Percentiles rank a stretch among this genome's conserved stretches.
These are phyloP conservation scores for Boloria euphrosyne DNA, from an alignment of 2,888 invertebrate genomes.

Conservation along the genomic window DNA sequence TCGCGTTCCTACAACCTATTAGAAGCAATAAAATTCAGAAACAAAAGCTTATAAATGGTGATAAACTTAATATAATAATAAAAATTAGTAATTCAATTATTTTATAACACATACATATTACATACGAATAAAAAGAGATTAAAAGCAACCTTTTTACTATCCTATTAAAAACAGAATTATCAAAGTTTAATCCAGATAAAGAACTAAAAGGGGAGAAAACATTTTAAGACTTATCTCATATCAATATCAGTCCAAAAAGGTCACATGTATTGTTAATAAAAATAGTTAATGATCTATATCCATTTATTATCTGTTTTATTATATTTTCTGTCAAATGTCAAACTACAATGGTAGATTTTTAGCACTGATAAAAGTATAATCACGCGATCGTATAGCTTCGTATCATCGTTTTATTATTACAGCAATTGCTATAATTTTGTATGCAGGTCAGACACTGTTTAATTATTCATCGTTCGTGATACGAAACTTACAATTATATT, in stretches of 20 bases:
- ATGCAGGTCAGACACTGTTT: slow-evolving; percentile 42
- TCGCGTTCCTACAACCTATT: slow-evolving; percentile 16
- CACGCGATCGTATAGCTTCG: slow-evolving; percentile 48
- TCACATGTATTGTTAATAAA: slow-evolving; percentile 29
- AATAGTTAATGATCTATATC: slow-evolving; percentile 18
- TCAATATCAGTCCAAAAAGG: slow-evolving; percentile 13
- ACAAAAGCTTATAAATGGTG: not conserved
- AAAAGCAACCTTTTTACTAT: too few relatives aligned
- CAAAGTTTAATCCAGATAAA: too few relatives aligned
- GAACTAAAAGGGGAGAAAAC: too few relatives aligned
- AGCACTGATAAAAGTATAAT: slow-evolving; percentile 47
- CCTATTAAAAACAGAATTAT: too few relatives aligned
- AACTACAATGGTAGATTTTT: slow-evolving; percentile 46
- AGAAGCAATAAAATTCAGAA: slow-evolving; percentile 2
- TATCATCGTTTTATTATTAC: slow-evolving; percentile 40
- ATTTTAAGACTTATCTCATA: slow-evolving; percentile 25
- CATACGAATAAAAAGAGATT: too few relatives aligned
- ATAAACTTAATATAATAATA: not conserved
- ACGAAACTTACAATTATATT: slow-evolving; percentile 29
- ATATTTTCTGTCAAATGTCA: slow-evolving; percentile 44
- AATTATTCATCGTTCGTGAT: slow-evolving; percentile 46
- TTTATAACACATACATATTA: too few relatives aligned
- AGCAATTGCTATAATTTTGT: slow-evolving; percentile 45
- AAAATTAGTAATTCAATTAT: too few relatives aligned
- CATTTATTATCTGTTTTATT: slow-evolving; percentile 35